Evolutionary conservation across 1,140 invertebrate species (phyloP), one percentile per base, ranked within the genome.

Genomic region (Macrobrachium nipponense): DNA sequence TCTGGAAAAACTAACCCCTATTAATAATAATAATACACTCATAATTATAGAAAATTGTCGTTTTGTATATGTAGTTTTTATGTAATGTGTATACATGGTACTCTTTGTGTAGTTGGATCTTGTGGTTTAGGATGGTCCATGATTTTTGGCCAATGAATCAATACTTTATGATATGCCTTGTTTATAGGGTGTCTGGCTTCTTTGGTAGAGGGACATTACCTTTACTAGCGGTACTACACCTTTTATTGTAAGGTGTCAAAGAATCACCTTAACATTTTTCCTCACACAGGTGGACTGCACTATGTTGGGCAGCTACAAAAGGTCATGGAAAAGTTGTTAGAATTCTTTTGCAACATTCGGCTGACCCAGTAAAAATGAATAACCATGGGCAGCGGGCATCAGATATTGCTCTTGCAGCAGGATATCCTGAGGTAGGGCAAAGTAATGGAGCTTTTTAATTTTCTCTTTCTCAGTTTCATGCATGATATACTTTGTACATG

Each of bases 221-320:
- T 51, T 51, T 51, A 51, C 51, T 10, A 51, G 8, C 51, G 7
- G 20, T 77, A 58, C 0, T 78, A 6, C 27, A 20, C 7, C 11
- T 59, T 20, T 18, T 60, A 20, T n/a, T 18, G 18, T 20, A 15
- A 20, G 15, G 27, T 61, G 5, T 60, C 17, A 18, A 11, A 17
- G 36, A 20, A 14, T 60, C 59, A 5, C 27, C 66, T 51, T 59
- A 51, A 0, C 61, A 43, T 3, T 27, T 14, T 44, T 17, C 64
- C 61, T 76, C 20, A 15, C 20, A 36, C 62, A 89, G 92, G 17
- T 93, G 92, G 92, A 92, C 91, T 27, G 91, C 91, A n/a, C 88
- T 93, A 18, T 92, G 93, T 92, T 93, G 92, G 90, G 92, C 92
- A 68, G 90, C 91, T 44, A 92, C 90, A 79, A 89, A 89, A 82